A percentile compares a stretch with the other conserved stretches of the same genome.
Conservation (phyloP, 2,113 vertebrate species). For the Chauna torquata region DNA sequence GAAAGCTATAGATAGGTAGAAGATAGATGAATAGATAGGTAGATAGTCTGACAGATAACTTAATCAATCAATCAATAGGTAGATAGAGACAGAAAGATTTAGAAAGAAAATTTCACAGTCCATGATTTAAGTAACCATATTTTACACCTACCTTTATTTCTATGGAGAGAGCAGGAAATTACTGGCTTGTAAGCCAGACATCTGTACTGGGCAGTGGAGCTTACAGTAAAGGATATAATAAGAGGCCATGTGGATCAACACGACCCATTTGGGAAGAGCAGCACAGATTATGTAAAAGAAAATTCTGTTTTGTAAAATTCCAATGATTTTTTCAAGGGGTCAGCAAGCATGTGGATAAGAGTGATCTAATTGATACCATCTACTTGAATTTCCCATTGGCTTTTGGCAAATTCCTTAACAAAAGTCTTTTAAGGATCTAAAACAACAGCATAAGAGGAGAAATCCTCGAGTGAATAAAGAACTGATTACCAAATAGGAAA, state of each 20-base stretch:
- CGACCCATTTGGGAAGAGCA: background rate
- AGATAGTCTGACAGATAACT: background rate
- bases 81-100: background rate
- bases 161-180: background rate
- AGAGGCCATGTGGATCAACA: background rate
- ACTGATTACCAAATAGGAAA: background rate
- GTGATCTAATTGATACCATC: background rate
- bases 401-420: background rate
- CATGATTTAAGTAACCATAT: background rate
- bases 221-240: background rate
- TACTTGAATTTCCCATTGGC: background rate
- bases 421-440: background rate
- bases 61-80: background rate
- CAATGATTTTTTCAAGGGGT: conserved; percentile 29
- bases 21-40: background rate
- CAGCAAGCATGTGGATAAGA: background rate
- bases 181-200: background rate
- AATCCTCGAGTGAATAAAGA: background rate
- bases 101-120: background rate
- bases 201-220: background rate
- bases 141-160: background rate
- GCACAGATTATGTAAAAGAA: background rate
- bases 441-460: background rate
- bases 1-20: background rate
- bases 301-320: conserved; percentile 4